Base-by-base conservation (phyloP, 2,888 invertebrate genomes). In the Cybosia mesomella region DNA sequence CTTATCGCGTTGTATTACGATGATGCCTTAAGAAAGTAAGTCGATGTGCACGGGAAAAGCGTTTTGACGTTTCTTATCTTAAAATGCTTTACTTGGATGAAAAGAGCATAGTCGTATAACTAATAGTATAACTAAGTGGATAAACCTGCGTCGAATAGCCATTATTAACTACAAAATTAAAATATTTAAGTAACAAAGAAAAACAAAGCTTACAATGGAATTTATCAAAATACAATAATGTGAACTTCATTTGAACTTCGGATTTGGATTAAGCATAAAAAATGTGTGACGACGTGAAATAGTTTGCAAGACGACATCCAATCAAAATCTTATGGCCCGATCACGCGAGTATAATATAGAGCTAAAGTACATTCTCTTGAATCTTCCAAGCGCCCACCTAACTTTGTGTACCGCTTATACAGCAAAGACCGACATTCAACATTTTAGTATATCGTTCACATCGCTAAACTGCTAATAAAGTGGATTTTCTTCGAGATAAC, bases 401-500 rank as follows among this genome's bases (percentile, higher is more conserved):
- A n/a, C n/a, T n/a, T 32, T 49, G 49, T n/a, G 8, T n/a, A 49
- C 49, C 49, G n/a, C 49, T 49, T 49, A 49, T 49, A 49, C 49
- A 49, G 49, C 49, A 49, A 49, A 49, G n/a, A 49, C n/a, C 49
- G n/a, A n/a, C n/a, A 49, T n/a, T 49, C 49, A 8, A 49, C n/a
- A 49, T 49, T 49, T 49, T 49, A 49, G 49, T 24, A 55, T 24
- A 55, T 55, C 24, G 21, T 55, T 21, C 22, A 55, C 13, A 24
- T 11, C 21, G 55, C 22, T 24, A 55, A 55, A 55, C 24, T 24
- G 55, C 24, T 24, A 55, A 55, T 55, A 55, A 15, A 55, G 13
- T 11, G 55, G 49, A 49, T 49, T 8, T 49, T 49, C 49, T 49
- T 49, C n/a, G n/a, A n/a, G 49, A 49, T 49, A 49, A 49, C 49